Percentiles rank a stretch among this genome's conserved stretches.
These are phyloP conservation scores for Drosophila affinis DNA, from an alignment of 2,888 invertebrate genomes.

Conservation along the genomic window DNA sequence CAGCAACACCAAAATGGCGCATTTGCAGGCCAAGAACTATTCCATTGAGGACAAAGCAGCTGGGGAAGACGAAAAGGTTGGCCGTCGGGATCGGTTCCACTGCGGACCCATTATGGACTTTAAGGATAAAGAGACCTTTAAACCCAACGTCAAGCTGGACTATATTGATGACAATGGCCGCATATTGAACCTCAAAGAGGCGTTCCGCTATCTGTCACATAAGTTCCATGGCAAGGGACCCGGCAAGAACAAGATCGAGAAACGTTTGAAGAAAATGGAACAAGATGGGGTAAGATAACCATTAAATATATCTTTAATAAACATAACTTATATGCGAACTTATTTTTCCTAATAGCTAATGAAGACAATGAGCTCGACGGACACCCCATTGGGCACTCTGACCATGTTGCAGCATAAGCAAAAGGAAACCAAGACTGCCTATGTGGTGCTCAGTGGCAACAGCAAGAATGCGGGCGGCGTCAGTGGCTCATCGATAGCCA, in stretches of 20 bases:
- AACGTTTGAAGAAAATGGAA: conserved; percentile 95
- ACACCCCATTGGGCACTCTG: conserved; percentile 97
- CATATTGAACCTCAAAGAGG: conserved; percentile 96
- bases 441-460: conserved; percentile 95
- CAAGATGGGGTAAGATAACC: conserved; percentile 91
- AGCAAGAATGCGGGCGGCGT: conserved; percentile 86
- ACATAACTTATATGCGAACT: neutral
- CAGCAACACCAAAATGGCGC: conserved; percentile 89
- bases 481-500: conserved; percentile 81
- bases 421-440: conserved; percentile 96
- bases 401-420: conserved; percentile 98
- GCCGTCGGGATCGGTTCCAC: conserved; percentile 89
- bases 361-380: conserved; percentile 99
- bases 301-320: neutral
- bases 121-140: conserved; percentile 94
- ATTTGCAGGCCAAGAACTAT: conserved; percentile 91
- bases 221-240: conserved; percentile 99
- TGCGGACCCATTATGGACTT: conserved; percentile 95
- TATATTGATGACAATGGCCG: conserved; percentile 99
- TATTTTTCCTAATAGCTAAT: conserved; percentile 87
- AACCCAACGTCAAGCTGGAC: conserved; percentile 97
- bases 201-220: conserved; percentile 97
- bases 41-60: conserved; percentile 91
- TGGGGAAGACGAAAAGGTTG: conserved; percentile 92
- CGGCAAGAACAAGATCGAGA: conserved; percentile 99